Evolutionary conservation across 1,140 invertebrate species (phyloP).

Genomic region (Proales similis): DNA sequence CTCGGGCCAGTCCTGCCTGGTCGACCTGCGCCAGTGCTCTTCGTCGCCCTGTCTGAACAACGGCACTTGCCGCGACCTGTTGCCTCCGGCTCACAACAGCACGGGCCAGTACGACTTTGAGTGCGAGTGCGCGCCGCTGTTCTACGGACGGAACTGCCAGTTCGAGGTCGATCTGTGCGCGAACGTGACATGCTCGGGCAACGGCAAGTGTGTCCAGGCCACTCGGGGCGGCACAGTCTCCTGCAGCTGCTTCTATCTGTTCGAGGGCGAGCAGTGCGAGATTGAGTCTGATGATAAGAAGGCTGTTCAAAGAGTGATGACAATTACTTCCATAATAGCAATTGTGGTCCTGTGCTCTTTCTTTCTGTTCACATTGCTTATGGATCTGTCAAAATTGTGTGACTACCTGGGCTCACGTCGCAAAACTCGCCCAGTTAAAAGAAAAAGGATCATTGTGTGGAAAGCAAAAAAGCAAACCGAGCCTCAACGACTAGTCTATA

Average conservation of each 20-base stretch:
- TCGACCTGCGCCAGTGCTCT: background rate
- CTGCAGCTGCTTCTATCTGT: background rate
- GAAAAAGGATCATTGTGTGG: no score
- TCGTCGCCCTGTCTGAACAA: conserved; percentile 5
- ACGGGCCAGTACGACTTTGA: background rate
- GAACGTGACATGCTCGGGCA: conserved; percentile 12
- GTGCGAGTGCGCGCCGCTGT: conserved; percentile 3
- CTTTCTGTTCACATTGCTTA: no score
- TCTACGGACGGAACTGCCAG: background rate
- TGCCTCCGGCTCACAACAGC: no score
- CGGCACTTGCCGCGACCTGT: background rate
- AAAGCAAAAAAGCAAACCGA: no score
- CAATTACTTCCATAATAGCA: conserved; percentile 10
- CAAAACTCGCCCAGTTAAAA: no score
- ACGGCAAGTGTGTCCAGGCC: background rate
- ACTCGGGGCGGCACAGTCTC: background rate
- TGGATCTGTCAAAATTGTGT: no score
- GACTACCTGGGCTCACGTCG: no score
- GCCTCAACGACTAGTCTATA: no score
- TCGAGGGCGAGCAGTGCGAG: background rate
- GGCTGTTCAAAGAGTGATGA: background rate
- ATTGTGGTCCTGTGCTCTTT: no score
- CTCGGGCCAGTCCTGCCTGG: background rate
- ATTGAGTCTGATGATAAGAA: background rate
- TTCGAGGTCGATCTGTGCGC: background rate